A percentile compares a stretch with the other conserved stretches of the same genome.
phyloP scores from a whole-genome alignment of 2,888 invertebrate genomes.

The Malthinus flaveolus region DNA sequence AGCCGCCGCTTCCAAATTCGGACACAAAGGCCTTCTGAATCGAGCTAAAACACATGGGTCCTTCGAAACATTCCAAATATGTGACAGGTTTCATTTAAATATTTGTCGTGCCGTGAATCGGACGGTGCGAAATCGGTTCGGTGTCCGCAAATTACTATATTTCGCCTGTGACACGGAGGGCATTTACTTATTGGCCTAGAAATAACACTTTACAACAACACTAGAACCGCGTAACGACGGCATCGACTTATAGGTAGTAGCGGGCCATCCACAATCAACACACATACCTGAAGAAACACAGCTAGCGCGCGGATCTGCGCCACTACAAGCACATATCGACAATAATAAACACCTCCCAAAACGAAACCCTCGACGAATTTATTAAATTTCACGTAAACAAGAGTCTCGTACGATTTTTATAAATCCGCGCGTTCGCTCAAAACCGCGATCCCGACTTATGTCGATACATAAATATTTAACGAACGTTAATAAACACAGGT shows the following conservation, averaged over 20 bases:
- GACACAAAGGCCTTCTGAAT: conserved; percentile 36
- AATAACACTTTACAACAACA: conserved; percentile 21
- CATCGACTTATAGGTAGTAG: conserved; percentile 12
- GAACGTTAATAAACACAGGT: conserved; percentile 16
- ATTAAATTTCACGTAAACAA: conserved; percentile 8
- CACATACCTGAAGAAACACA: conserved; percentile 44
- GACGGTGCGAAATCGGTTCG: conserved; percentile 27
- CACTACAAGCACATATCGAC: conserved; percentile 38
- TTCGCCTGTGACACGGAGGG: conserved; percentile 24
- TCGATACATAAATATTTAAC: conserved; percentile 14
- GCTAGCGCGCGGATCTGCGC: conserved; percentile 34
- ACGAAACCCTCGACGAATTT: conserved; percentile 9
- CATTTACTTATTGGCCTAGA: conserved; percentile 25
- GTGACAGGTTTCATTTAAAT: conserved; percentile 46
- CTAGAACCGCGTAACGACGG: conserved; percentile 8
- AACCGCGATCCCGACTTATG: conserved; percentile 13
- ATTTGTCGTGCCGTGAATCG: conserved; percentile 35
- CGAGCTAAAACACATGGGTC: conserved; percentile 39
- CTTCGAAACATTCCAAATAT: conserved; percentile 43
- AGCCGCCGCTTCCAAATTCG: conserved; percentile 39
- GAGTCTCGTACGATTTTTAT: background rate
- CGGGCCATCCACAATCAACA: conserved; percentile 28
- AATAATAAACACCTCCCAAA: conserved; percentile 21
- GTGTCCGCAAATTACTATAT: conserved; percentile 22
- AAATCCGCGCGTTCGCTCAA: conserved; percentile 7